phyloP scores from a whole-genome alignment of 2,888 invertebrate genomes.

The Drosophila formosana region DNA sequence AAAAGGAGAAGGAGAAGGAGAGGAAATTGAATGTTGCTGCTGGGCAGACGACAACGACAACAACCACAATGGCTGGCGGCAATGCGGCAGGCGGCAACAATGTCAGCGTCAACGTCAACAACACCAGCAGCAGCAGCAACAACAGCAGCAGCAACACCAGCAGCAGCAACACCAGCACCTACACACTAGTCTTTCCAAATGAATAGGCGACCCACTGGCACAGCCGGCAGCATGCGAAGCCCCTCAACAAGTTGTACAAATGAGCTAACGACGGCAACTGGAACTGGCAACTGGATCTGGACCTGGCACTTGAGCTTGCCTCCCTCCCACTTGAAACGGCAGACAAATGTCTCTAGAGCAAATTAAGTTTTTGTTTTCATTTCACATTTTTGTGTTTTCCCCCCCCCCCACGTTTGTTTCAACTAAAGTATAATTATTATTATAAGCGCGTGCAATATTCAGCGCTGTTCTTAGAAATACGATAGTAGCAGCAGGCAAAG shows the following conservation, averaged over 20 bases:
- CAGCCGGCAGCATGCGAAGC: background rate
- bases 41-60: background rate
- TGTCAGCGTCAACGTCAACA: slow-evolving; percentile 9
- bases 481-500: background rate
- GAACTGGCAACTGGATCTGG: slow-evolving; percentile 28
- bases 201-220: slow-evolving; percentile 57
- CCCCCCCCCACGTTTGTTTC: slow-evolving; percentile 1
- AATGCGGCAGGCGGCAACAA: slow-evolving; percentile 1
- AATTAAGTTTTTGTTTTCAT: slow-evolving; percentile 36
- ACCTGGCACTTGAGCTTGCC: background rate
- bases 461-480: slow-evolving; percentile 9
- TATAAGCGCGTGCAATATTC: slow-evolving; percentile 42
- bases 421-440: background rate
- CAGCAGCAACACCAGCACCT: slow-evolving; percentile 70
- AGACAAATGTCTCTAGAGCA: slow-evolving; percentile 19
- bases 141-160: slow-evolving; percentile 38
- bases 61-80: slow-evolving; percentile 15
- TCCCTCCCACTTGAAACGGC: background rate
- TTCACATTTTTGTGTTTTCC: slow-evolving; percentile 1
- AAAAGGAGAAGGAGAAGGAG: slow-evolving; percentile 47
- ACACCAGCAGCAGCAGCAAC: slow-evolving; percentile 16
- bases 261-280: slow-evolving; percentile 10
- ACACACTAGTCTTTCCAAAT: slow-evolving; percentile 81
- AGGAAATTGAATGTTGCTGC: slow-evolving; percentile 21
- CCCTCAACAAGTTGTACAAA: slow-evolving; percentile 56